These are phyloP conservation scores for Lamproptera curius DNA, from an alignment of 2,888 invertebrate genomes.

Conservation along the genomic window DNA sequence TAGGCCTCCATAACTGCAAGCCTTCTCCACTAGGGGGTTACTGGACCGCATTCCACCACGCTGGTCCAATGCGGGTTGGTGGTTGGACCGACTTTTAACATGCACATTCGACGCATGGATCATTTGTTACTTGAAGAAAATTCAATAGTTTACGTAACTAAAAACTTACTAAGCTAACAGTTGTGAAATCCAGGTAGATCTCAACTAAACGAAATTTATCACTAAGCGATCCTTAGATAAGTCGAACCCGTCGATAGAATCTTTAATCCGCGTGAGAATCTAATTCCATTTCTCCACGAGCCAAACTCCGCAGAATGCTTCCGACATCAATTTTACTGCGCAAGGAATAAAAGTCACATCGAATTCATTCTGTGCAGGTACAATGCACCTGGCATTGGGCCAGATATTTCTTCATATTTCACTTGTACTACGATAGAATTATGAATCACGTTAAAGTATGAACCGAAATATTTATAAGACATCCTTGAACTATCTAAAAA, in stretches of 20 bases:
- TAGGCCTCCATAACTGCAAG: too few relatives aligned
- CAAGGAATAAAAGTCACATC: conserved; percentile 8
- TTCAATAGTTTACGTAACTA: too few relatives aligned
- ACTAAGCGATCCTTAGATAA: conserved; percentile 1
- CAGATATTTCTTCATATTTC: conserved; percentile 8
- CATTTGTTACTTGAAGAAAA: too few relatives aligned
- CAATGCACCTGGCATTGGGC: conserved; percentile 13
- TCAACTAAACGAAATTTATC: not conserved
- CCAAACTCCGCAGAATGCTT: conserved; percentile 1
- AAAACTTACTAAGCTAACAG: not conserved
- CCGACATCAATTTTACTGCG: conserved; percentile 6
- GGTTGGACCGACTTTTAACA: too few relatives aligned
- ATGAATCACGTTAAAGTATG: conserved; percentile 6
- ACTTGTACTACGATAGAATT: not conserved
- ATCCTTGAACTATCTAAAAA: too few relatives aligned
- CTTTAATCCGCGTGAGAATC: not conserved
- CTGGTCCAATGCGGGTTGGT: too few relatives aligned
- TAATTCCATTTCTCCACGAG: conserved; percentile 11
- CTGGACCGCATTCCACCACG: too few relatives aligned
- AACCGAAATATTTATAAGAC: too few relatives aligned
- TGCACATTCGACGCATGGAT: too few relatives aligned
- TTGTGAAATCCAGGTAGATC: not conserved
- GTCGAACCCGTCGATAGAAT: conserved; percentile 1
- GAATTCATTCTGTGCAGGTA: conserved; percentile 4
- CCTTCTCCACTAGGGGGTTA: too few relatives aligned